A percentile compares a stretch with the other conserved stretches of the same genome.
Evolutionary conservation across 2,888 invertebrate genomes (phyloP).

Genomic region (Agonopterix heracliana): DNA sequence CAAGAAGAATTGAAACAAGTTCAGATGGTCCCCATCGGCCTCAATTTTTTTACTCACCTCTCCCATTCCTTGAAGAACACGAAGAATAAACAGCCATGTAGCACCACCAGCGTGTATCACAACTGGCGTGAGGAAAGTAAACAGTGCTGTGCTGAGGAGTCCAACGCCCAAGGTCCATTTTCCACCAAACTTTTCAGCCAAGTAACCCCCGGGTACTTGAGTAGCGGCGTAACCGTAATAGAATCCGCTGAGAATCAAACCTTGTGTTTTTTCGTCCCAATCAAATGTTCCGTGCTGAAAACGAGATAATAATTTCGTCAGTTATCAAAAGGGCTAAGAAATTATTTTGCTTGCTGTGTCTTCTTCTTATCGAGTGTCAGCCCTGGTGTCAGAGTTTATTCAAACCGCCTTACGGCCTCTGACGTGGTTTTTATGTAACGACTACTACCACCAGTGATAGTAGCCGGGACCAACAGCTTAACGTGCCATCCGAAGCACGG

Average conservation of each 20-base stretch:
- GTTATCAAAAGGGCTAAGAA: not conserved
- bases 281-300: slow-evolving; percentile 69
- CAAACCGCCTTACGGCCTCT: too few relatives aligned
- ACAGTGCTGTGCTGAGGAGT: slow-evolving; percentile 86
- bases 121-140: slow-evolving; percentile 87
- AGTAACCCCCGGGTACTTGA: slow-evolving; percentile 88
- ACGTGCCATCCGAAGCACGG: too few relatives aligned
- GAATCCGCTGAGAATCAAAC: slow-evolving; percentile 86
- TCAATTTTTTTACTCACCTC: slow-evolving; percentile 60
- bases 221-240: slow-evolving; percentile 91
- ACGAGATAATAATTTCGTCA: not conserved
- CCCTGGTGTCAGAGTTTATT: too few relatives aligned
- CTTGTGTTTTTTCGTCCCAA: slow-evolving; percentile 83
- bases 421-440: too few relatives aligned
- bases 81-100: slow-evolving; percentile 71
- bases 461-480: too few relatives aligned
- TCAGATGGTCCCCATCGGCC: too few relatives aligned
- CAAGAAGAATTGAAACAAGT: too few relatives aligned
- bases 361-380: too few relatives aligned
- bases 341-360: too few relatives aligned
- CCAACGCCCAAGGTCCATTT: slow-evolving; percentile 91
- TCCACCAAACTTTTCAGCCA: slow-evolving; percentile 89
- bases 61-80: slow-evolving; percentile 86
- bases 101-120: slow-evolving; percentile 77
- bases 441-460: too few relatives aligned